These are phyloP conservation scores for Homalodisca vitripennis DNA, from an alignment of 1,140 invertebrate genomes.

Conservation along the genomic window DNA sequence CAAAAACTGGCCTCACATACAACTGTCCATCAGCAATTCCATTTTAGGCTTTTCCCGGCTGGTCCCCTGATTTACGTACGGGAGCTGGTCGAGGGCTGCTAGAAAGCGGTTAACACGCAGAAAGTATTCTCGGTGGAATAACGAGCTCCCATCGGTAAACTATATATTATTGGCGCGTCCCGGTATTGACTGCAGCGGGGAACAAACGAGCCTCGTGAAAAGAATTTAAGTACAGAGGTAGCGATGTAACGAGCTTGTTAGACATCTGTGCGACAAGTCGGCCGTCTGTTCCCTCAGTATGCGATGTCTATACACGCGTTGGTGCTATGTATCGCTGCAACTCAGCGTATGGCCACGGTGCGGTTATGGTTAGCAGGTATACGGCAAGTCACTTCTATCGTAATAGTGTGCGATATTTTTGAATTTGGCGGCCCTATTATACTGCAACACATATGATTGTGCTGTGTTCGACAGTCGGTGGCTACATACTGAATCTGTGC, in stretches of 20 bases:
- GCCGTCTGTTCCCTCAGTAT: not conserved
- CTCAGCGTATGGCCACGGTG: too few relatives aligned
- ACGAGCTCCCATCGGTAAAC: not conserved
- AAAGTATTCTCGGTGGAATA: not conserved
- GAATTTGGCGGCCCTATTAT: too few relatives aligned
- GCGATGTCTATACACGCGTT: not conserved
- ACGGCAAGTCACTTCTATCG: too few relatives aligned
- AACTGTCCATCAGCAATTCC: conserved; percentile 8
- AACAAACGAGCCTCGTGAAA: not conserved
- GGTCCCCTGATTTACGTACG: conserved; percentile 13
- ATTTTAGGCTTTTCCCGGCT: conserved; percentile 1
- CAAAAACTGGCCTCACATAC: conserved; percentile 10
- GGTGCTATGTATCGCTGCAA: too few relatives aligned
- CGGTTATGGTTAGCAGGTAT: too few relatives aligned
- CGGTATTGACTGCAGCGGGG: not conserved
- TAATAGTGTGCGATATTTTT: too few relatives aligned
- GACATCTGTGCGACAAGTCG: not conserved
- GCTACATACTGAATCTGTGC: too few relatives aligned
- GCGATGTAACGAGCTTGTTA: conserved; percentile 19
- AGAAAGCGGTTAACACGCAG: not conserved
- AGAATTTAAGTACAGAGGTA: conserved; percentile 13
- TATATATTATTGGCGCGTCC: not conserved
- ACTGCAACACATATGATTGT: too few relatives aligned
- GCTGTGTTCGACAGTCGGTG: too few relatives aligned
- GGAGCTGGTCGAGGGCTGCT: not conserved